These are phyloP conservation scores for Brachycybe producta DNA, from an alignment of 2,888 invertebrate species.

Conservation along the genomic window DNA sequence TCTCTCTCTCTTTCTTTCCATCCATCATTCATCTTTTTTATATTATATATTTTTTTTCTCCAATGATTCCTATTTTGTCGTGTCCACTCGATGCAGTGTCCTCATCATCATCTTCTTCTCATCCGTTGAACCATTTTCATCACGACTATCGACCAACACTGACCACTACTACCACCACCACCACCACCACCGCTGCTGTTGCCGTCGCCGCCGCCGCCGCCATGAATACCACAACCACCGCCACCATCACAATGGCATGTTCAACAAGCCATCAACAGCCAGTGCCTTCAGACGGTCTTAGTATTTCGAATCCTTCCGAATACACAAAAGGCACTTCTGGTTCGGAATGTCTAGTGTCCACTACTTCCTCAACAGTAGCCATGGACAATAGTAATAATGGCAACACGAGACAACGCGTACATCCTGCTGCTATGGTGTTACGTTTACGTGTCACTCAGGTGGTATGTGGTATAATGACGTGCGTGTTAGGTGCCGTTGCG, in stretches of 20 bases:
- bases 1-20: too few species aligned
- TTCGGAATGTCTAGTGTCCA: too few species aligned
- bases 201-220: background rate
- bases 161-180: background rate
- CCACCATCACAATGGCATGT: background rate
- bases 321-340: background rate
- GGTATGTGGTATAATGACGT: constrained; percentile 19
- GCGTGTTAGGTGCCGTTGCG: constrained; percentile 21
- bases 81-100: too few species aligned
- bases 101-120: too few species aligned
- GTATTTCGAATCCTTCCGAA: constrained; percentile 4
- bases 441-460: constrained; percentile 21
- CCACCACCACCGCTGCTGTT: background rate
- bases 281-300: constrained; percentile 11
- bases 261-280: background rate
- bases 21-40: too few species aligned
- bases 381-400: background rate
- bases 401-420: background rate
- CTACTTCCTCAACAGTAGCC: background rate
- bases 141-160: background rate
- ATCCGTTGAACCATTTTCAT: background rate
- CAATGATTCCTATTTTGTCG: too few species aligned
- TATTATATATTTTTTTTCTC: too few species aligned
- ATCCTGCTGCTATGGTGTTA: constrained; percentile 18
- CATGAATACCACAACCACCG: too few species aligned